phyloP scores from a whole-genome alignment of 1,140 invertebrate genomes.

The Drosophila navojoa region DNA sequence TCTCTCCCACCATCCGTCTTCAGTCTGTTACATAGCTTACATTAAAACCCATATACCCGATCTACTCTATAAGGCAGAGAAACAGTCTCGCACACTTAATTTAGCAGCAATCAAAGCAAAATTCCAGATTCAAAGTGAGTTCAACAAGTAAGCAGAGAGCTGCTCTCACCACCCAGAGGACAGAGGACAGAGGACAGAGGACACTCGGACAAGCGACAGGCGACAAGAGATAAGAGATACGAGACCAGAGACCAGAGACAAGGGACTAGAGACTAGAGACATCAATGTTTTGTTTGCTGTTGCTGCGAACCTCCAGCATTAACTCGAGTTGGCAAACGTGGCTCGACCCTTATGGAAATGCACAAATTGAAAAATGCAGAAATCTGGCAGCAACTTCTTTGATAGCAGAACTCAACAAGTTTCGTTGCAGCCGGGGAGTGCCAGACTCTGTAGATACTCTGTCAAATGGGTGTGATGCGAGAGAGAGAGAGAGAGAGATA shows the following conservation, averaged over 20 bases:
- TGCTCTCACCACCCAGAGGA: not conserved
- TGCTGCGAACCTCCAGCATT: constrained; percentile 69
- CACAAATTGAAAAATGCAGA: constrained; percentile 77
- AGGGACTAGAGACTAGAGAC: no score
- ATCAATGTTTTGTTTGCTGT: constrained; percentile 1
- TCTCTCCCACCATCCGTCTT: no score
- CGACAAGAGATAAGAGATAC: no score
- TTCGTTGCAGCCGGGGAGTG: not conserved
- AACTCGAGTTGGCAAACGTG: constrained; percentile 52
- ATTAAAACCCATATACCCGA: no score
- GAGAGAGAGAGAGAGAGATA: no score
- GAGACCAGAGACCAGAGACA: no score
- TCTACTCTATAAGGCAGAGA: no score
- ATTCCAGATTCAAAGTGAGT: constrained; percentile 3
- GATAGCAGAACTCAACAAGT: constrained; percentile 60
- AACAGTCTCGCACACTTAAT: constrained; percentile 62
- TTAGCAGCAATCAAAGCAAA: constrained; percentile 60
- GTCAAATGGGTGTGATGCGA: no score
- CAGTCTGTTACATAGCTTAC: no score
- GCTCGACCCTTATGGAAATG: constrained; percentile 40
- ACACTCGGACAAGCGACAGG: no score
- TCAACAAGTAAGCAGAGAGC: constrained; percentile 34
- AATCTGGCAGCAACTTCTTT: constrained; percentile 35
- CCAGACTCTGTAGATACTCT: not conserved
- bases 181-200: no score